These are phyloP conservation scores for Oxyscelio sp. DNA, from an alignment of 2,888 invertebrate genomes.

Conservation along the genomic window DNA sequence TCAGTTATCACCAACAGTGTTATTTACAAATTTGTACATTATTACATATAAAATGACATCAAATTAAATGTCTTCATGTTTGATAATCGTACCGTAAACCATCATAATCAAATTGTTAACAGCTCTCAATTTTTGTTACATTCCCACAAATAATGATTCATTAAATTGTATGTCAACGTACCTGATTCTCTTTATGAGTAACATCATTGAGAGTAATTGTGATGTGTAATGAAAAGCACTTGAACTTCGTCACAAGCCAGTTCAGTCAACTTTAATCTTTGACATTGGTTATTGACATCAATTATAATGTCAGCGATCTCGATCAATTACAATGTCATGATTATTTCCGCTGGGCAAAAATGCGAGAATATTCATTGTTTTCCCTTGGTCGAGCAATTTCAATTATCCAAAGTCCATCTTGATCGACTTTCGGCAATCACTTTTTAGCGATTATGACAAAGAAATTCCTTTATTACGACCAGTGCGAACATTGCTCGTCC, in stretches of 20 bases:
- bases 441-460: too few species aligned
- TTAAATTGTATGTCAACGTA: slow-evolving; percentile 56
- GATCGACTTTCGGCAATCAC: too few species aligned
- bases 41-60: too few species aligned
- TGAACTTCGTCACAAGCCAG: slow-evolving; percentile 49
- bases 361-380: background rate
- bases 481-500: background rate
- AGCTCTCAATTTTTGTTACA: background rate
- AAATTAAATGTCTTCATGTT: too few species aligned
- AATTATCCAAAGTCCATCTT: too few species aligned
- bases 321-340: background rate
- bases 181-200: slow-evolving; percentile 48
- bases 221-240: slow-evolving; percentile 55
- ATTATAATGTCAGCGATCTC: slow-evolving; percentile 20
- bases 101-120: slow-evolving; percentile 23
- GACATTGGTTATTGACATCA: slow-evolving; percentile 31
- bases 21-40: too few species aligned
- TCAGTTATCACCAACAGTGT: too few species aligned
- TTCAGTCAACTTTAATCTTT: slow-evolving; percentile 44
- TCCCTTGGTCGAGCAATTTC: background rate
- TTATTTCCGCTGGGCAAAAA: slow-evolving; percentile 2
- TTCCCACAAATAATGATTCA: slow-evolving; percentile 31
- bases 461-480: too few species aligned
- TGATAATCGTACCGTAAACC: too few species aligned
- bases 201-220: slow-evolving; percentile 54